Conservation (phyloP, 2,113 vertebrate genomes). For the Cromileptes altivelis region DNA sequence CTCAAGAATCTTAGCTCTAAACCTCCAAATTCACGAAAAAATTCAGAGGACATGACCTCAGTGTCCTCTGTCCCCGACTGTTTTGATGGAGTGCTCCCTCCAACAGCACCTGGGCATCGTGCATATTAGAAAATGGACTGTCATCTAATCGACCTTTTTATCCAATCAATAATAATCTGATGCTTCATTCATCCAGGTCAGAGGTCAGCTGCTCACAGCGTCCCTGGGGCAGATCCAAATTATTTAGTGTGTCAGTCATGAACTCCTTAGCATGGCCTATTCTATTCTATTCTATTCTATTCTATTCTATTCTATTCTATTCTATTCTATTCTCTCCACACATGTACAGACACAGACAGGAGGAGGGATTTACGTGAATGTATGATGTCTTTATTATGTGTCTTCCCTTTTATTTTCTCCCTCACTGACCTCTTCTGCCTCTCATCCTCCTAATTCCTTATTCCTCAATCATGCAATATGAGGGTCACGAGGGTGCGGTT, state of each 20-base stretch:
- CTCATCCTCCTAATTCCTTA: slow-evolving; percentile 51
- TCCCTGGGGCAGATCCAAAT: slow-evolving; percentile 2
- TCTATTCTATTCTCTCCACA: slow-evolving; percentile 10
- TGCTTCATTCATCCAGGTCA: slow-evolving; percentile 31
- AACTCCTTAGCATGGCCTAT: not conserved
- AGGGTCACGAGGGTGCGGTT: slow-evolving; percentile 44
- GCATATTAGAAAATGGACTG: not conserved
- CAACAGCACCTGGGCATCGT: not conserved
- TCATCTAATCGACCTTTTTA: slow-evolving; percentile 9
- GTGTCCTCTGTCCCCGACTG: not conserved
- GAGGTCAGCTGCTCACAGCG: slow-evolving; percentile 16
- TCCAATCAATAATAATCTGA: slow-evolving; percentile 19
- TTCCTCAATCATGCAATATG: slow-evolving; percentile 35
- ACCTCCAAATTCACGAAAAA: not conserved
- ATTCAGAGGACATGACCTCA: not conserved
- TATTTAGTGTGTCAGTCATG: slow-evolving; percentile 6
- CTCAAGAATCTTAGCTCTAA: not conserved
- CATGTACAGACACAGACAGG: not conserved
- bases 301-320: not conserved
- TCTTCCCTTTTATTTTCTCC: not conserved
- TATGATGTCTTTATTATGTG: slow-evolving; percentile 13
- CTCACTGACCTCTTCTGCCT: slow-evolving; percentile 34
- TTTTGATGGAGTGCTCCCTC: not conserved
- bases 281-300: not conserved
- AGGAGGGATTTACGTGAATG: slow-evolving; percentile 10